A percentile compares a stretch with the other conserved stretches of the same genome.
Evolutionary conservation across 92 coral and sea anemone genomes (phyloP).

Genomic region (Bergia sp.): DNA sequence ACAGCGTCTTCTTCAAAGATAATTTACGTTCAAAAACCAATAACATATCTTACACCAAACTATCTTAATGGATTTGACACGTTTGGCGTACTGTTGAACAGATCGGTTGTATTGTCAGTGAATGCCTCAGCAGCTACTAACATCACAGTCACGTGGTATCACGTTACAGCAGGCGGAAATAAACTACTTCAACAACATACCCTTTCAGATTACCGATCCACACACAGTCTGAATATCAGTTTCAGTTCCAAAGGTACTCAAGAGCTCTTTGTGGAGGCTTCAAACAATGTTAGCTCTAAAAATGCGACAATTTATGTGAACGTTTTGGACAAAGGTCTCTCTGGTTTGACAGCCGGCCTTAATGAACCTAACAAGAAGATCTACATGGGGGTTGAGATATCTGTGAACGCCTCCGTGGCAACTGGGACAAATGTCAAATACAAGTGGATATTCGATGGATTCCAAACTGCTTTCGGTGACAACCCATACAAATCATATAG

Average conservation of each 20-base stretch:
- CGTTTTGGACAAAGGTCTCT: slow-evolving; percentile 52
- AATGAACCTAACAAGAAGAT: slow-evolving; percentile 38
- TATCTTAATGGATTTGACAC: slow-evolving; percentile 64
- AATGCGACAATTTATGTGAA: slow-evolving; percentile 54
- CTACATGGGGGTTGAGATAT: slow-evolving; percentile 65
- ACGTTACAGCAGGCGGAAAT: slow-evolving; percentile 4
- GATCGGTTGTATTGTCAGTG: slow-evolving; percentile 47
- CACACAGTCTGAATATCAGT: slow-evolving; percentile 58
- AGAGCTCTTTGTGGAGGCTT: slow-evolving; percentile 64
- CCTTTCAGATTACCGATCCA: slow-evolving; percentile 30
- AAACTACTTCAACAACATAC: not conserved
- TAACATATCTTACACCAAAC: slow-evolving; percentile 42
- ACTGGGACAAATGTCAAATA: slow-evolving; percentile 64
- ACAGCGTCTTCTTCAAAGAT: slow-evolving; percentile 31
- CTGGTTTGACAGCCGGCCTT: slow-evolving; percentile 61
- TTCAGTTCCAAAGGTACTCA: slow-evolving; percentile 58
- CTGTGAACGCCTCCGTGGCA: slow-evolving; percentile 59
- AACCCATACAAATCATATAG: slow-evolving; percentile 48
- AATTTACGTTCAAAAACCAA: slow-evolving; percentile 54
- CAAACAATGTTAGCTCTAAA: slow-evolving; percentile 71
- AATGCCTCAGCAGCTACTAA: slow-evolving; percentile 64
- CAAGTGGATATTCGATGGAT: slow-evolving; percentile 76
- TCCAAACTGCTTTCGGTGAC: slow-evolving; percentile 45
- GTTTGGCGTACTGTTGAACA: slow-evolving; percentile 53
- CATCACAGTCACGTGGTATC: slow-evolving; percentile 59